Base-by-base conservation (phyloP, 2,113 vertebrate species). In the Tor tambroides region DNA sequence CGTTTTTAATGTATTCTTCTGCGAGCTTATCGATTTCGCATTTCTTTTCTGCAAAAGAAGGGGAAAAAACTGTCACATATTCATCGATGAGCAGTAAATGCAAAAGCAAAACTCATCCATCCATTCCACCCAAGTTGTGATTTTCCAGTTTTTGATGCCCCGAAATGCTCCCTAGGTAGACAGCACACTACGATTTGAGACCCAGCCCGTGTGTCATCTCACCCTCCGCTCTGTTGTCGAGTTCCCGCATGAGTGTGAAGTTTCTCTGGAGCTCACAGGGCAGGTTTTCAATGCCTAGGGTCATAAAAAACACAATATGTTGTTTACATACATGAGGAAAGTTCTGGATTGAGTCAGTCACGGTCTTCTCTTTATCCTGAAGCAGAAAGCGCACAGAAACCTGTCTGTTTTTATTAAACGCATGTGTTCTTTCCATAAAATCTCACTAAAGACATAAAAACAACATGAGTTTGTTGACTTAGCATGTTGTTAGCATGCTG, bases 221-320 rank as follows among this genome's bases (percentile, higher is more conserved):
- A 99, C 97, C 98, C 96, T 99, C 98, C 10, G 98, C 99, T 84
- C 97, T 94, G 89, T 97, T 98, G 88, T 99, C 98, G 91, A 99
- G 91, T 88, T 98, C 98, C 75, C 97, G 94, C 98, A 99, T 99
- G 90, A 99, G 93, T 82, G 98, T 98, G 86, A 99, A 99, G 92
- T 99, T 99, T 90, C 98, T 96, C 90, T 99, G 98, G 51, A 99
- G 95, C 30, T 99, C 98, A 83, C 96, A 99, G 0, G 98, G 98
- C 35, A 99, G 93, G 87, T 99, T 99, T 91, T 99, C 98, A 30
- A 99, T 99, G 87, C 98, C 98, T 99, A 67, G 9, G 89, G 90
- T 17, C 54, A 41, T 35, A 6, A 49, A 79, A 79, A 38, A 2
- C 35, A 59, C 21, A 63, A 43, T 6, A 4, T 30, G 28, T 12